phyloP scores from a whole-genome alignment of 2,113 vertebrate species.

The Candoia aspera region DNA sequence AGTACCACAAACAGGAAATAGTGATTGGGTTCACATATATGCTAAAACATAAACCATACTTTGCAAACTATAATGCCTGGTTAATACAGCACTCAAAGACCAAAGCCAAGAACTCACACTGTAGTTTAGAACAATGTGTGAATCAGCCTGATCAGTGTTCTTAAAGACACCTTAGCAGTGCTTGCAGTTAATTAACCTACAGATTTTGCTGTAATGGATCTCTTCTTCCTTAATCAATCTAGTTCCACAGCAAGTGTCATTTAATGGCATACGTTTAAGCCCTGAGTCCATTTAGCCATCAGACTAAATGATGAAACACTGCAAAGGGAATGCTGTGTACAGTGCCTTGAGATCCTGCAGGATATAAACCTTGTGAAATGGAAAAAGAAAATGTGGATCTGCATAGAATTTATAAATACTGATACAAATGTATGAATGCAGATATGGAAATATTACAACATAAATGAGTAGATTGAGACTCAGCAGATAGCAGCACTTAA shows the following conservation, averaged over 20 bases:
- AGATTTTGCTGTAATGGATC: neutral
- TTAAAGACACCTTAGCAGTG: neutral
- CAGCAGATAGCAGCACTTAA: neutral
- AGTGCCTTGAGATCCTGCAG: neutral
- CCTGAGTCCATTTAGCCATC: neutral
- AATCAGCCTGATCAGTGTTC: neutral
- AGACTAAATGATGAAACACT: neutral
- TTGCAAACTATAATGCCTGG: neutral
- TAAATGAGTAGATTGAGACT: neutral
- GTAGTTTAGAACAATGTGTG: neutral
- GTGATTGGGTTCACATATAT: neutral
- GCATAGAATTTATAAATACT: neutral
- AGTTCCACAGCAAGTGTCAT: neutral
- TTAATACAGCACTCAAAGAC: neutral
- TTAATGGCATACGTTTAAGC: neutral
- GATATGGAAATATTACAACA: neutral
- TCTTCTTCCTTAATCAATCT: neutral
- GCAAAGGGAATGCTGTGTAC: neutral
- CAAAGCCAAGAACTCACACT: neutral
- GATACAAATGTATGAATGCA: neutral
- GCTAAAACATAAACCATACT: neutral
- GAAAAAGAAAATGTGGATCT: neutral
- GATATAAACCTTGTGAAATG: neutral
- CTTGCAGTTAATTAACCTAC: neutral
- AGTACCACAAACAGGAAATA: neutral